These are phyloP conservation scores for Psittacula derbiana DNA, from an alignment of 2,797 vertebrate species.

Conservation along the genomic window DNA sequence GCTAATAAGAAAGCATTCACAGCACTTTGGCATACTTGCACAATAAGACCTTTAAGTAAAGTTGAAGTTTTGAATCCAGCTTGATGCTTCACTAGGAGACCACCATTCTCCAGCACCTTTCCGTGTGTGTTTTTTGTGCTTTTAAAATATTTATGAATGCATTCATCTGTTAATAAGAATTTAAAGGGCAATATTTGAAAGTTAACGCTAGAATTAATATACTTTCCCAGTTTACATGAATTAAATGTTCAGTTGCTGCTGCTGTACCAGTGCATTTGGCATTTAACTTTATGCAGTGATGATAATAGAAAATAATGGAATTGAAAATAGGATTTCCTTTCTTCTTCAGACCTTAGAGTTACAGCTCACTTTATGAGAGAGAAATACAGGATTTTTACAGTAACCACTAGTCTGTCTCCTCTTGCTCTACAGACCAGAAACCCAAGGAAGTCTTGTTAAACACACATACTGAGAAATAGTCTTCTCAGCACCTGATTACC, in stretches of 20 bases:
- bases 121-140: neutral
- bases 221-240: neutral
- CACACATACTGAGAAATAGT: neutral
- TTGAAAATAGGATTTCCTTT: neutral
- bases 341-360: neutral
- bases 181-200: neutral
- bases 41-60: neutral
- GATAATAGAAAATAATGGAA: neutral
- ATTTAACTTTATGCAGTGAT: neutral
- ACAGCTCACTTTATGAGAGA: neutral
- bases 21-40: neutral
- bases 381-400: neutral
- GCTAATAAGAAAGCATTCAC: neutral
- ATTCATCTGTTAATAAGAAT: neutral
- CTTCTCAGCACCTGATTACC: rapidly evolving
- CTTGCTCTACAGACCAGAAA: neutral
- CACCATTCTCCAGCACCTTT: neutral
- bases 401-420: neutral
- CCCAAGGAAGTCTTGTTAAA: neutral
- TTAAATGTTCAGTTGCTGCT: neutral
- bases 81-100: neutral
- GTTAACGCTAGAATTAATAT: neutral
- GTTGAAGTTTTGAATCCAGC: neutral
- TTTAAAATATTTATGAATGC: neutral
- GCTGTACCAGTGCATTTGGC: neutral